Base-by-base conservation (phyloP, 1,140 invertebrate species). In the Theocolax elegans region DNA sequence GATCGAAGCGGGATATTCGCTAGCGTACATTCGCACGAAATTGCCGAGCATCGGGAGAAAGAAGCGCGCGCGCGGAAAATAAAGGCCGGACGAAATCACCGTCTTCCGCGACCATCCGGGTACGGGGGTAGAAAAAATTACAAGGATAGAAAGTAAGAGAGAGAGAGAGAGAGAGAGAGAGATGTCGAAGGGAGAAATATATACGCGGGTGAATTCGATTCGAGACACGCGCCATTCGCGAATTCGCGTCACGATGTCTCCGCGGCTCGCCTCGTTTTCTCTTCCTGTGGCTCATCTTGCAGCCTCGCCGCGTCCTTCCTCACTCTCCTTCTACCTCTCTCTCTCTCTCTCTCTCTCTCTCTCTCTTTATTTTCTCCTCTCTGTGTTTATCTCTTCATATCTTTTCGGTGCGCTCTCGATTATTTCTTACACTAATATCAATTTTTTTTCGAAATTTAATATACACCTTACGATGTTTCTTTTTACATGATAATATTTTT, bases 211-310 rank as follows among this genome's bases (percentile, higher is more conserved):
- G 10, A 35, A 10, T 78, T 73, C 76, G 62, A 82, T 81, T 81
- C 80, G 76, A 78, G 76, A 84, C 81, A 82, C 80, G 80, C 78
- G 74, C 73, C 76, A 76, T 78, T 80, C 77, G 72, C 58, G 78
- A 82, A 85, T 84, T 84, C 83, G 71, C 70, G 74, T 83, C 83
- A 83, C 82, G 82, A 3, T 12, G 19, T n/a, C n/a, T n/a, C n/a
- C n/a, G n/a, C n/a, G n/a, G n/a, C 31, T 10, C 10, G 31, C 10
- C 31, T 35, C 10, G 69, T 67, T 49, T 38, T 51, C 54, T 56
- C 64, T 75, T n/a, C 17, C 19, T 12, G 19, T 23, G 46, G 29
- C 44, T 56, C 51, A 51, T 49, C 56, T 67, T 46, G 29, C 48
- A 58, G 6, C 40, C 63, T n/a, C n/a, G n/a, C n/a, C n/a, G n/a